Conservation (phyloP, 2,888 invertebrate species). For the Ischnura elegans region DNA sequence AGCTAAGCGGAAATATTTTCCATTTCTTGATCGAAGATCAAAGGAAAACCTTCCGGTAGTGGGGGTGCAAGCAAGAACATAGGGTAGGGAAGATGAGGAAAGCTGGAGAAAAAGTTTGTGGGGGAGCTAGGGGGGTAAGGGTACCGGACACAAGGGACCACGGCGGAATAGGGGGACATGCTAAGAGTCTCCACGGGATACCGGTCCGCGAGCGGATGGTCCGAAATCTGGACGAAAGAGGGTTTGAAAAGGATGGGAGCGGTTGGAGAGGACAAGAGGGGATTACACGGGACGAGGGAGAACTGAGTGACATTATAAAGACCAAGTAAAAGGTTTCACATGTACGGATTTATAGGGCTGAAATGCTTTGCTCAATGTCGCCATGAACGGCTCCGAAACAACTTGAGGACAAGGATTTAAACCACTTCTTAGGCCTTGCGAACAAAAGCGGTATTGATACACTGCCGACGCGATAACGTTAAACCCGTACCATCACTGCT, state of each 20-base stretch:
- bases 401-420: not conserved
- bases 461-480: not conserved
- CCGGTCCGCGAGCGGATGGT: not conserved
- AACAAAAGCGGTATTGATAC: not conserved
- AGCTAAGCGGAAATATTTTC: conserved; percentile 46
- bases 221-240: not conserved
- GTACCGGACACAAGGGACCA: not conserved
- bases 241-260: not conserved
- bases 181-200: not conserved
- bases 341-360: not conserved
- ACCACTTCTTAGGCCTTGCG: not conserved
- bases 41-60: conserved; percentile 13
- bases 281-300: not conserved
- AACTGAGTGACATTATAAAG: not conserved
- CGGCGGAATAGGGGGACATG: not conserved
- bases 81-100: not conserved
- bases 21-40: conserved; percentile 60
- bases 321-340: not conserved
- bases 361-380: not conserved
- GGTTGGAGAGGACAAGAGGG: not conserved
- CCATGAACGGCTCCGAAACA: not conserved
- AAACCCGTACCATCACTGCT: not conserved
- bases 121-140: not conserved
- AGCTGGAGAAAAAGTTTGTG: not conserved
- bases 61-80: conserved; percentile 7